phyloP scores from a whole-genome alignment of 1,140 invertebrate genomes.

The Calliphora vicina region DNA sequence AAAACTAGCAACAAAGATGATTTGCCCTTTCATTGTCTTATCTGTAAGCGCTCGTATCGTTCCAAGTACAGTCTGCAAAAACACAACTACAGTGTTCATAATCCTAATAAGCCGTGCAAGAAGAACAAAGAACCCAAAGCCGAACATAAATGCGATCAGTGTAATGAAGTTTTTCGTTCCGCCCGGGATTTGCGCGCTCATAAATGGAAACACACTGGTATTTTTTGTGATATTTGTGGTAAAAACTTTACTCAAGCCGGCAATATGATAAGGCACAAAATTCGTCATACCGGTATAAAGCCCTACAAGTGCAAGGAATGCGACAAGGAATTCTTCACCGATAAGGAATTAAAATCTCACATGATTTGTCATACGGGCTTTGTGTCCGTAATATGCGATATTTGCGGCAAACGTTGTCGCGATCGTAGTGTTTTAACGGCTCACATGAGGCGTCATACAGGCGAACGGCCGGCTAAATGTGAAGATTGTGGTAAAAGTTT shows the following conservation, averaged over 20 bases:
- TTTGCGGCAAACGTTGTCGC: slow-evolving; percentile 51
- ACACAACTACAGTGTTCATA: slow-evolving; percentile 47
- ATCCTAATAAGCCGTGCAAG: background rate
- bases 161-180: slow-evolving; percentile 48
- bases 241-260: slow-evolving; percentile 54
- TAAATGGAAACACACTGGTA: slow-evolving; percentile 55
- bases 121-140: background rate
- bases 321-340: slow-evolving; percentile 51
- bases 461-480: slow-evolving; percentile 75
- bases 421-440: slow-evolving; percentile 67
- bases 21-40: slow-evolving; percentile 47
- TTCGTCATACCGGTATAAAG: slow-evolving; percentile 55
- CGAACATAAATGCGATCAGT: slow-evolving; percentile 15
- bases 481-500: slow-evolving; percentile 28
- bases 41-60: slow-evolving; percentile 50
- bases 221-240: slow-evolving; percentile 55
- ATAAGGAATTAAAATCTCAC: slow-evolving; percentile 53
- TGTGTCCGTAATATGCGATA: slow-evolving; percentile 55
- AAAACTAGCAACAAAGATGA: background rate
- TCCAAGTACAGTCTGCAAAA: slow-evolving; percentile 52
- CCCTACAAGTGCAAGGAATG: slow-evolving; percentile 51
- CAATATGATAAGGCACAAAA: slow-evolving; percentile 52
- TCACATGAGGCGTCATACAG: slow-evolving; percentile 74
- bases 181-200: slow-evolving; percentile 50
- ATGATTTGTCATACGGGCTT: slow-evolving; percentile 53